Evolutionary conservation across 2,797 vertebrate genomes (phyloP).

Genomic region (Miopithecus talapoin): DNA sequence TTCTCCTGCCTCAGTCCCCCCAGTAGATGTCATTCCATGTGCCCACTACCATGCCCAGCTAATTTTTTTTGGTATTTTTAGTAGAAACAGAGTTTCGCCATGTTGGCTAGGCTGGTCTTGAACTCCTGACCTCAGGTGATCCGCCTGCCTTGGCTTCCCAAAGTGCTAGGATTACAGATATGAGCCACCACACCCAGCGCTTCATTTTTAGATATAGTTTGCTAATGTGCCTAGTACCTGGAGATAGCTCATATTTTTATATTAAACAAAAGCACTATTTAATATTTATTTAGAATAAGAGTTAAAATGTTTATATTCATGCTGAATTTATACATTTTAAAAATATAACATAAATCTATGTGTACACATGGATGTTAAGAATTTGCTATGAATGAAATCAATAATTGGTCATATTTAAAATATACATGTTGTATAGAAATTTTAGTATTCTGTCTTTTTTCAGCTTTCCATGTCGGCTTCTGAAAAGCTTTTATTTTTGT

Average conservation of each 20-base stretch:
- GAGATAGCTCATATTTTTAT: background rate
- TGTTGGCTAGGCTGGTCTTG: background rate
- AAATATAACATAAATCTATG: background rate
- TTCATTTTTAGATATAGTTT: background rate
- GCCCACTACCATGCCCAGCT: fast-evolving
- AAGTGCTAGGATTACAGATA: background rate
- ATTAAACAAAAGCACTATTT: background rate
- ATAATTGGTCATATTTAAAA: background rate
- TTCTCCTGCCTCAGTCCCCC: background rate
- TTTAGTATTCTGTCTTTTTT: background rate
- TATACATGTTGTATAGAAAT: background rate
- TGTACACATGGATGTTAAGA: background rate
- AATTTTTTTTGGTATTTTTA: background rate
- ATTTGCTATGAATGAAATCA: background rate
- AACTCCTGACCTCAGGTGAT: background rate
- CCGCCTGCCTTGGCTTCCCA: background rate
- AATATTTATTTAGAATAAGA: background rate
- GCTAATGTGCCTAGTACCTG: background rate
- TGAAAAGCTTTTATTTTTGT: background rate
- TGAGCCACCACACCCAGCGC: background rate
- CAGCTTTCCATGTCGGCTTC: background rate
- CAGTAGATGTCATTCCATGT: background rate
- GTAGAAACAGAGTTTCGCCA: background rate
- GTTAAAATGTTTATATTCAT: conserved; percentile 26
- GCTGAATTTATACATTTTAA: background rate